Evolutionary conservation across 2,797 vertebrate species (phyloP).

Genomic region (Trichosurus vulpecula): DNA sequence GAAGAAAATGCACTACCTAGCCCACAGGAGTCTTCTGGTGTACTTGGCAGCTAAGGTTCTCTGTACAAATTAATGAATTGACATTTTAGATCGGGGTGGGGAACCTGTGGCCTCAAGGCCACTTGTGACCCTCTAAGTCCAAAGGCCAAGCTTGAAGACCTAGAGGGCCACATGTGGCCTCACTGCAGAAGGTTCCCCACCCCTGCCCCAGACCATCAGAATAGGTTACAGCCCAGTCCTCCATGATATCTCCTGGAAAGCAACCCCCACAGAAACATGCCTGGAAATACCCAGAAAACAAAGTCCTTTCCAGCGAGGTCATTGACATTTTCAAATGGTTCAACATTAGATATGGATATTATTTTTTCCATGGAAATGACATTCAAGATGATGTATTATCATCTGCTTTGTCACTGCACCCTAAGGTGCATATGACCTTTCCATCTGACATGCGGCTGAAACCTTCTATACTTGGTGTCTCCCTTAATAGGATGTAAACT

Average conservation of each 20-base stretch:
- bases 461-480: background rate
- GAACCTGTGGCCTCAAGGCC: too few relatives aligned
- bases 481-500: background rate
- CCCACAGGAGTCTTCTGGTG: background rate
- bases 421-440: background rate
- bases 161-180: too few relatives aligned
- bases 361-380: background rate
- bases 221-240: background rate
- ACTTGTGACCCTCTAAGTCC: too few relatives aligned
- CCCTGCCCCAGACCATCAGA: background rate
- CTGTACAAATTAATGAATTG: background rate
- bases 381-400: background rate
- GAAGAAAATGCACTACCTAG: background rate
- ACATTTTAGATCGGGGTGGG: background rate
- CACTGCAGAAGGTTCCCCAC: too few relatives aligned
- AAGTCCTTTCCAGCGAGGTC: background rate
- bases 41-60: background rate
- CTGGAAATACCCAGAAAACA: background rate
- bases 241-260: background rate
- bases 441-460: background rate
- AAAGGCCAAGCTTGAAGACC: too few relatives aligned
- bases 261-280: background rate
- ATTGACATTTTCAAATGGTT: background rate
- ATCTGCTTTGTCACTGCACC: background rate
- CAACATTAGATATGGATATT: background rate